phyloP scores from a whole-genome alignment of 2,113 vertebrate species.

The Oncorhynchus clarkii region DNA sequence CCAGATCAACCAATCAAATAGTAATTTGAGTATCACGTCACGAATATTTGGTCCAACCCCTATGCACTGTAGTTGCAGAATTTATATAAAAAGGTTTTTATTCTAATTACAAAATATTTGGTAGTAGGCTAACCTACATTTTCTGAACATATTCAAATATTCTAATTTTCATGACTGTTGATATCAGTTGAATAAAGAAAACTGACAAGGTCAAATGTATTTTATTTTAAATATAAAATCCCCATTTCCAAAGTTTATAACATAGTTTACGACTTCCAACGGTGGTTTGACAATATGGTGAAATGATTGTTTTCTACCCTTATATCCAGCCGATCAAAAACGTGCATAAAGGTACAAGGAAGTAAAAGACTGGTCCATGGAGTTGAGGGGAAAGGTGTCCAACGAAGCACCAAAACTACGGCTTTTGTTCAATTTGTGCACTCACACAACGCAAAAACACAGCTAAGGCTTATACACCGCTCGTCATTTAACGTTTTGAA shows the following conservation, averaged over 20 bases:
- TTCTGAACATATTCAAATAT: too few species aligned
- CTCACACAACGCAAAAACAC: constrained; percentile 36
- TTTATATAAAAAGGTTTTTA: too few species aligned
- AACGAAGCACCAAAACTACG: constrained; percentile 25
- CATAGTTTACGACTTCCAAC: constrained; percentile 51
- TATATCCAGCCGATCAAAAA: constrained; percentile 37
- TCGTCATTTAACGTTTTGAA: constrained; percentile 2
- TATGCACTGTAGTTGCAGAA: background rate
- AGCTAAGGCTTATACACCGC: constrained; percentile 16
- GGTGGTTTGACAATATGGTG: constrained; percentile 45
- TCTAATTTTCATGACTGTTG: too few species aligned
- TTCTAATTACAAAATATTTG: background rate
- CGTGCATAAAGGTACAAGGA: constrained; percentile 3
- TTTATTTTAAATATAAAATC: constrained; percentile 74
- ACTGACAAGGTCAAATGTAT: constrained; percentile 53
- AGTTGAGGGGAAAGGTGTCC: constrained; percentile 1
- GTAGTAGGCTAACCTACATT: background rate
- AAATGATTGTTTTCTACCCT: constrained; percentile 26
- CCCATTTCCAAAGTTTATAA: constrained; percentile 55
- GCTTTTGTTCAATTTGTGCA: constrained; percentile 32
- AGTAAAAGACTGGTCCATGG: background rate
- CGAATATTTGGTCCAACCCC: too few species aligned
- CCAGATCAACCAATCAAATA: too few species aligned
- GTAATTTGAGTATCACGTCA: too few species aligned
- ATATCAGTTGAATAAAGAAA: background rate